phyloP scores from a whole-genome alignment of 2,888 invertebrate genomes.

The Boloria euphrosyne region DNA sequence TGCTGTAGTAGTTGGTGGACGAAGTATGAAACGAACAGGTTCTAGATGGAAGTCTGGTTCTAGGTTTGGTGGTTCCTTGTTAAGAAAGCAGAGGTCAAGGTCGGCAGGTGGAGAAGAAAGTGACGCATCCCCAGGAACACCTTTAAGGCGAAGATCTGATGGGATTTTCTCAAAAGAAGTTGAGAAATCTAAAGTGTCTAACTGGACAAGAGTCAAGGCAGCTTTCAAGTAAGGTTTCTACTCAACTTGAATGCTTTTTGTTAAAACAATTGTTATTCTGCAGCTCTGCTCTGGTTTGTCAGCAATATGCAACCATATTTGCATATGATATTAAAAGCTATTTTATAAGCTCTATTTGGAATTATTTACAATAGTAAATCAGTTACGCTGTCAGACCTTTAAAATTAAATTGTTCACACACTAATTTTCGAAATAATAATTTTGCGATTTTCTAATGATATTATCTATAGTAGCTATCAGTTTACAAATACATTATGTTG shows the following conservation, averaged over 20 bases:
- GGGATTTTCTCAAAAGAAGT: slow-evolving; percentile 71
- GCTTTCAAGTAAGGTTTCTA: slow-evolving; percentile 89
- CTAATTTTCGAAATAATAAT: too few species aligned
- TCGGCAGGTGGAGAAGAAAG: slow-evolving; percentile 86
- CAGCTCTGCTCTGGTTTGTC: too few species aligned
- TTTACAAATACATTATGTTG: too few species aligned
- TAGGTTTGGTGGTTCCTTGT: slow-evolving; percentile 74
- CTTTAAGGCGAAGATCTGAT: slow-evolving; percentile 68
- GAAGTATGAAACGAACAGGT: slow-evolving; percentile 75
- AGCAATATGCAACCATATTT: too few species aligned
- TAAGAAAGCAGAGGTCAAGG: slow-evolving; percentile 84
- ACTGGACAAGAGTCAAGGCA: slow-evolving; percentile 95
- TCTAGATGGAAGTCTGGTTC: slow-evolving; percentile 77
- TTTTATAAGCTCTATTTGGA: too few species aligned
- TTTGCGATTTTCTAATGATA: too few species aligned
- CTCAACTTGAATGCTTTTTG: neutral
- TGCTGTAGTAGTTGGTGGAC: slow-evolving; percentile 83
- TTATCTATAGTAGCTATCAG: too few species aligned
- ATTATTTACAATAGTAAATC: too few species aligned
- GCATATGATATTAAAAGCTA: too few species aligned
- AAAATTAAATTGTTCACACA: too few species aligned
- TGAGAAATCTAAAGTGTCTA: slow-evolving; percentile 86
- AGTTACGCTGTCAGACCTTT: too few species aligned
- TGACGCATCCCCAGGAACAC: slow-evolving; percentile 65
- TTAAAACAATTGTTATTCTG: too few species aligned